A percentile compares a stretch with the other conserved stretches of the same genome.
Evolutionary conservation across 2,888 invertebrate genomes (phyloP).

Genomic region (Monopis laevigella): DNA sequence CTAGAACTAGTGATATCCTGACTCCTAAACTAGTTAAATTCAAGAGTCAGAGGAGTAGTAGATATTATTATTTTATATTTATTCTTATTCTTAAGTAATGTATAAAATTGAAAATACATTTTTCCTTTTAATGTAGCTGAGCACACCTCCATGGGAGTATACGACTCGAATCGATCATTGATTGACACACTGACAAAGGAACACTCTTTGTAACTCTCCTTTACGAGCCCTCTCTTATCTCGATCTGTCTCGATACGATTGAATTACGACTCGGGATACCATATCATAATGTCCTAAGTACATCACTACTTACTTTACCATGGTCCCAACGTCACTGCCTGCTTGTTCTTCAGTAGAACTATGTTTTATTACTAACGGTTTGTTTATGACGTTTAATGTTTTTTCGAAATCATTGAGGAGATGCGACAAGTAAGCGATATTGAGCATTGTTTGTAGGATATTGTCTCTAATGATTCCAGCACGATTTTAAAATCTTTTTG

Average conservation of each 20-base stretch:
- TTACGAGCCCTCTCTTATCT: slow-evolving; percentile 11
- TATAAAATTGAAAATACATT: too few species aligned
- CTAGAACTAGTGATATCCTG: too few species aligned
- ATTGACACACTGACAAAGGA: slow-evolving; percentile 19
- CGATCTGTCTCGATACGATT: slow-evolving; percentile 13
- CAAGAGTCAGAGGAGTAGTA: too few species aligned
- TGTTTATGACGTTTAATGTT: neutral
- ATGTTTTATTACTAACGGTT: slow-evolving; percentile 18
- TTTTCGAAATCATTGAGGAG: slow-evolving; percentile 24
- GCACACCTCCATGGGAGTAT: neutral
- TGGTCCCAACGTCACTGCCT: neutral
- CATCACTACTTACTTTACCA: slow-evolving; percentile 1
- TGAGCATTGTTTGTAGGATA: slow-evolving; percentile 32
- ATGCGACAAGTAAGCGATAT: slow-evolving; percentile 39
- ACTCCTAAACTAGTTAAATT: too few species aligned
- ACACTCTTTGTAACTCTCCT: slow-evolving; percentile 17
- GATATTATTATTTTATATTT: too few species aligned
- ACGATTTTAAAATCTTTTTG: slow-evolving; percentile 10
- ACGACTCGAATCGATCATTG: slow-evolving; percentile 15
- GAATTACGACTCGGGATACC: slow-evolving; percentile 3
- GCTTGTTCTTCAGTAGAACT: slow-evolving; percentile 1
- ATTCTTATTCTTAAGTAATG: too few species aligned
- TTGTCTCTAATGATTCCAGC: slow-evolving; percentile 33
- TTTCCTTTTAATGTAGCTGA: slow-evolving; percentile 2
- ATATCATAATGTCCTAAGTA: slow-evolving; percentile 4